phyloP scores from a whole-genome alignment of 2,113 vertebrate genomes.

The Tenrec ecaudatus region DNA sequence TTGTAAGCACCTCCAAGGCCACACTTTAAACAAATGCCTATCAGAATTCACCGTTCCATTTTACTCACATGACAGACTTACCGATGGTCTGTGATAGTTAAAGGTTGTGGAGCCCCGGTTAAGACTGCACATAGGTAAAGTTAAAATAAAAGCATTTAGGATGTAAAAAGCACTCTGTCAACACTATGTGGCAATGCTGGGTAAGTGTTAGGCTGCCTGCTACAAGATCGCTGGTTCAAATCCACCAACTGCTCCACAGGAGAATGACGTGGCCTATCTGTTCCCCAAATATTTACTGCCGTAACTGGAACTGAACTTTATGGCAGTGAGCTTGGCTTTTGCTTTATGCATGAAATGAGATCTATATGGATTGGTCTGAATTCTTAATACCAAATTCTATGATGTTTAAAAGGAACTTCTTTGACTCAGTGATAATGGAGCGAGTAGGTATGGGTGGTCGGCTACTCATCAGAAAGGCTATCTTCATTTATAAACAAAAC shows the following conservation, averaged over 20 bases:
- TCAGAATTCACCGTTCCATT: slow-evolving; percentile 2
- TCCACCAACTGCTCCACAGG: too few species aligned
- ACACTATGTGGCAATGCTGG: too few species aligned
- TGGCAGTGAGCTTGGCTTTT: too few species aligned
- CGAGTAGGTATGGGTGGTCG: background rate
- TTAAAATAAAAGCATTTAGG: slow-evolving; percentile 47
- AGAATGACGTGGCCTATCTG: too few species aligned
- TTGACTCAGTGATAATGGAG: slow-evolving; percentile 15
- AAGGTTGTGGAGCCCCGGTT: background rate
- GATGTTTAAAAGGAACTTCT: background rate
- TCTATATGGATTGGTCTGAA: slow-evolving; percentile 6
- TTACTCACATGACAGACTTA: background rate
- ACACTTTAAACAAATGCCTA: slow-evolving; percentile 29
- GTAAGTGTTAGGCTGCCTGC: too few species aligned
- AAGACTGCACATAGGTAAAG: background rate
- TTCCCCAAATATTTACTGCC: too few species aligned
- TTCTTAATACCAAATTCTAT: background rate
- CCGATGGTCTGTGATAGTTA: background rate
- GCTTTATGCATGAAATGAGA: background rate
- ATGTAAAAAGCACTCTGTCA: background rate
- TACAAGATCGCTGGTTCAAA: too few species aligned
- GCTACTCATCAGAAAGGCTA: background rate
- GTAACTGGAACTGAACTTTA: too few species aligned
- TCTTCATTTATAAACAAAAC: slow-evolving; percentile 39
- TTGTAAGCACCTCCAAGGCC: background rate